Percentiles rank a stretch among this genome's conserved stretches.
Evolutionary conservation across 64 coral and sea anemone species (phyloP).

Genomic region (Acropora tenuis): DNA sequence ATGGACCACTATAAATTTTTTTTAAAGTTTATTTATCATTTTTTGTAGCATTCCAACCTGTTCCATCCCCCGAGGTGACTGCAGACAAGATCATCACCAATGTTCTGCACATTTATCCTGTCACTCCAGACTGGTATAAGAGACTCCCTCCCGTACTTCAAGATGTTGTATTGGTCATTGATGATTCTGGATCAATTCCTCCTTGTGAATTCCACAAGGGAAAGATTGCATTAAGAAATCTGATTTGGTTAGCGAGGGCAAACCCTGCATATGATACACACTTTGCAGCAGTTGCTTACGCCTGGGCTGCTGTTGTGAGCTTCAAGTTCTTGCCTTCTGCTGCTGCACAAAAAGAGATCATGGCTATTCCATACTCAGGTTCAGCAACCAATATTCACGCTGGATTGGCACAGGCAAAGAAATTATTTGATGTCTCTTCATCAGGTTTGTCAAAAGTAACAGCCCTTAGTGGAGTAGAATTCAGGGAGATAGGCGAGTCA

Average conservation of each 20-base stretch:
- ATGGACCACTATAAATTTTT: neutral
- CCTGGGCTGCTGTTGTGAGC: neutral
- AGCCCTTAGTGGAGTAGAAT: too few species aligned
- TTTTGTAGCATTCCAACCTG: neutral
- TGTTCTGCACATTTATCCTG: neutral
- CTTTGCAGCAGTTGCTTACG: slow-evolving; percentile 35
- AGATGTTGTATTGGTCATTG: slow-evolving; percentile 15
- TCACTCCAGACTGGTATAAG: neutral
- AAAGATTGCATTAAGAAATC: neutral
- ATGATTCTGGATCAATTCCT: slow-evolving; percentile 6
- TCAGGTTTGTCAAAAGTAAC: neutral
- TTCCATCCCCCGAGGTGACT: neutral
- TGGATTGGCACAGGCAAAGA: slow-evolving; percentile 22
- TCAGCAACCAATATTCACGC: neutral
- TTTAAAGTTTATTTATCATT: neutral
- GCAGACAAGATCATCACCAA: slow-evolving; percentile 14
- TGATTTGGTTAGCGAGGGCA: neutral
- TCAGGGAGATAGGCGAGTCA: too few species aligned
- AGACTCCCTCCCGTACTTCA: neutral
- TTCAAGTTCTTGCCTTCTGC: neutral
- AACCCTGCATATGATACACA: slow-evolving; percentile 1
- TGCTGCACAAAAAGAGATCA: neutral
- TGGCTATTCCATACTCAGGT: neutral
- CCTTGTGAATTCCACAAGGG: slow-evolving; percentile 25
- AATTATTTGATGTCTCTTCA: slow-evolving; percentile 14